Evolutionary conservation across 2,797 vertebrate genomes (phyloP).

Genomic region (Sarcophilus harrisii): DNA sequence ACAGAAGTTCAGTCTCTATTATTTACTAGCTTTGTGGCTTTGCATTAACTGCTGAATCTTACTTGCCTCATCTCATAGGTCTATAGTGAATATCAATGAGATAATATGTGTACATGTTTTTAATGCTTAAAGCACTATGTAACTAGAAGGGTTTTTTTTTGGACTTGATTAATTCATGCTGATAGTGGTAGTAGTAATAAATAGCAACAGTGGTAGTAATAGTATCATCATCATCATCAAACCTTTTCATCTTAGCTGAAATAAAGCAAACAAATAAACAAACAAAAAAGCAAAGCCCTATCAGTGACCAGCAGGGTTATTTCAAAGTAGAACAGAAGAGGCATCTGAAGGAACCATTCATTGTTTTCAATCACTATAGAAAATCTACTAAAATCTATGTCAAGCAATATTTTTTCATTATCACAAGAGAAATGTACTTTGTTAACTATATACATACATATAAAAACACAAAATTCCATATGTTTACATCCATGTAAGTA

Average conservation of each 20-base stretch:
- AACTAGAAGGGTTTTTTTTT: background rate
- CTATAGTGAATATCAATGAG: background rate
- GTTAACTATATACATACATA: background rate
- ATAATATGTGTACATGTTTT: background rate
- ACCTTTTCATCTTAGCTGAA: constrained; percentile 33
- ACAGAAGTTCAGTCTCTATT: background rate
- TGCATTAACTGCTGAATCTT: background rate
- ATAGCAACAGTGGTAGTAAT: background rate
- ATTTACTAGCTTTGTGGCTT: background rate
- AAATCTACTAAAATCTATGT: background rate
- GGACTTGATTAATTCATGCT: background rate
- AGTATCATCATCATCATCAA: background rate
- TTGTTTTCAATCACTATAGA: background rate
- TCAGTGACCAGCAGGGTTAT: constrained; percentile 31
- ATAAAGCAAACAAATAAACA: background rate
- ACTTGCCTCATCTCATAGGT: background rate
- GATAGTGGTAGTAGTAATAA: background rate
- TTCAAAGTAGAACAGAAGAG: constrained; percentile 52
- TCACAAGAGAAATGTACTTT: background rate
- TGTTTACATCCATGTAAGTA: background rate
- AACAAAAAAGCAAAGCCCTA: constrained; percentile 23
- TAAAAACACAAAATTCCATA: background rate
- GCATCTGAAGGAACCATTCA: background rate
- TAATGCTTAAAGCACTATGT: background rate
- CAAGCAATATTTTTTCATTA: background rate